Evolutionary conservation across 1,140 invertebrate species (phyloP), one percentile per base, ranked within the genome.

Genomic region (Psix sp.): DNA sequence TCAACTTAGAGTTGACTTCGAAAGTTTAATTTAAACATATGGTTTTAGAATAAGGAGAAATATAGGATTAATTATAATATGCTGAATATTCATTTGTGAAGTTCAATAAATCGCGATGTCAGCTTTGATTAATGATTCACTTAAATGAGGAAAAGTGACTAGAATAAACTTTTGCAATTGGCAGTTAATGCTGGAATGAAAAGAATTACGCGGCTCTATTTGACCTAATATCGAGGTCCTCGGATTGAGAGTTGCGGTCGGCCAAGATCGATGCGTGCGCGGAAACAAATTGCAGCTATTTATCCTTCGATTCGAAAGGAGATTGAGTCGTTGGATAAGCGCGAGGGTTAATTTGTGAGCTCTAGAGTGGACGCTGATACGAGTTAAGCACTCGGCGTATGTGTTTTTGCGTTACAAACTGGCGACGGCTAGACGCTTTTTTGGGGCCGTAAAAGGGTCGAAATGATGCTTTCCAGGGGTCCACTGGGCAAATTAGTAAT

Each of bases 241-340:
- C 10, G 26, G 16, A 15, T n/a, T 14, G 59, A 11, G 17, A 29
- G 39, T 63, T 68, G 65, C 35, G 54, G 31, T 21, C 26, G 15
- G 20, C 46, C 35, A 57, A 57, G 67, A 71, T 57, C 57, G 67
- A 63, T 62, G 67, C 35, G 33, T 18, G 39, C 24, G 57, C 14
- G 59, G 49, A 63, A 54, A 54, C 59, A 59, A 71, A 76, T 72
- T 67, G 70, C 52, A 46, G 35, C 45, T 48, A 62, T 63, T 63
- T 67, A 51, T 46, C 39, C 36, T 24, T 38, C 43, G 63, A 38
- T 40, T 59, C 45, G 45, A 39, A 45, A 45, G 52, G 15, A 67
- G 63, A 67, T 67, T 57, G 63, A 57, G 63, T 57, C 63, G 35
- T 39, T 26, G 63, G 63, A 67, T 67, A 57, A 67, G 56, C 63